phyloP scores from a whole-genome alignment of 2,797 vertebrate species.

The Acropternis orthonyx region DNA sequence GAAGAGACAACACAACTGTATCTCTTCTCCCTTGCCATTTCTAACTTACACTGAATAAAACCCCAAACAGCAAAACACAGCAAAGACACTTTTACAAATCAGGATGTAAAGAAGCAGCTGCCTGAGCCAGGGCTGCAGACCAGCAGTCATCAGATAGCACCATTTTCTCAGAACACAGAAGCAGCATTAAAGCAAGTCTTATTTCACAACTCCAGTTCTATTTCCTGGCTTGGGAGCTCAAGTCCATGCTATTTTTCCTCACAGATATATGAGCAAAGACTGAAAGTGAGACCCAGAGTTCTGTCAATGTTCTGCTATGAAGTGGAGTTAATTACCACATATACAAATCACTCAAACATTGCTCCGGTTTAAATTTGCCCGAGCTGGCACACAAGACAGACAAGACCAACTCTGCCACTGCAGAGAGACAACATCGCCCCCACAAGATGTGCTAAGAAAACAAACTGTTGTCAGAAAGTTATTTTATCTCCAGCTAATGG shows the following conservation, averaged over 20 bases:
- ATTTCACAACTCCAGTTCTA: not conserved
- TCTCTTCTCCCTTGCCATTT: not conserved
- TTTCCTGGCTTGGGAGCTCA: not conserved
- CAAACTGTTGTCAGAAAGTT: not conserved
- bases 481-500: fast-evolving
- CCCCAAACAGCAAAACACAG: not conserved
- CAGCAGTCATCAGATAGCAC: not conserved
- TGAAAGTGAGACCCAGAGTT: not conserved
- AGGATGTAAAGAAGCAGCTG: not conserved
- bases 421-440: not conserved
- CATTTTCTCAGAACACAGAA: not conserved
- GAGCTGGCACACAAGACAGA: not conserved
- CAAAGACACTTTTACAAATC: not conserved
- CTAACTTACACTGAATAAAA: not conserved
- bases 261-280: not conserved
- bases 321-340: not conserved
- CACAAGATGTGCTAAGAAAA: not conserved
- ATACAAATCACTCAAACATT: not conserved
- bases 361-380: not conserved
- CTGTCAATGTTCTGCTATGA: not conserved
- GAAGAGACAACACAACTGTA: not conserved
- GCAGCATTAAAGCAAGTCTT: not conserved
- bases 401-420: not conserved
- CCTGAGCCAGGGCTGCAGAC: not conserved
- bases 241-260: not conserved